Evolutionary conservation across 2,113 vertebrate genomes (phyloP).

Genomic region (Carassius auratus): DNA sequence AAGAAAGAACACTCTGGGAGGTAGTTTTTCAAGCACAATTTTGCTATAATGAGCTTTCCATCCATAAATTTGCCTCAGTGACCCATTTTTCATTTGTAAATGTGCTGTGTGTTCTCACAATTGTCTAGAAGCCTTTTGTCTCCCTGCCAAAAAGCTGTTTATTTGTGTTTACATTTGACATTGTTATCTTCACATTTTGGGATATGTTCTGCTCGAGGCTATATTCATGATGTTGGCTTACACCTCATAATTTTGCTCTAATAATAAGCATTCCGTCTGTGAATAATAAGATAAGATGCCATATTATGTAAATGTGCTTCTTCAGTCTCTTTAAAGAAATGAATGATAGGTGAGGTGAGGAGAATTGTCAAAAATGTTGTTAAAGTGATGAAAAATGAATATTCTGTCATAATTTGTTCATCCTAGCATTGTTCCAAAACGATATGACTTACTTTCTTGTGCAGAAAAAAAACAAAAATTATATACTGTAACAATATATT

Average conservation of each 20-base stretch:
- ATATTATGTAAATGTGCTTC: neutral
- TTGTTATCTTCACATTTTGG: slow-evolving; percentile 29
- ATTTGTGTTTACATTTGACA: slow-evolving; percentile 54
- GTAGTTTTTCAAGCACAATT: slow-evolving; percentile 66
- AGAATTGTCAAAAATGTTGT: neutral
- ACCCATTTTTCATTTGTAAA: slow-evolving; percentile 70
- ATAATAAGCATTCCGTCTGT: slow-evolving; percentile 36
- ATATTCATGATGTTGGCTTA: slow-evolving; percentile 29
- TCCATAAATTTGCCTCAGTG: slow-evolving; percentile 63
- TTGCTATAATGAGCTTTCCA: slow-evolving; percentile 68
- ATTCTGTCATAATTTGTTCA: neutral
- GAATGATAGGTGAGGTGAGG: slow-evolving; percentile 1
- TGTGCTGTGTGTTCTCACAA: slow-evolving; percentile 66
- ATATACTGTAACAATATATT: neutral
- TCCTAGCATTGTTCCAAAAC: neutral
- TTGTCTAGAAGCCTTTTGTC: slow-evolving; percentile 55
- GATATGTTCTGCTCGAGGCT: slow-evolving; percentile 27
- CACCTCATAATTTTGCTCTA: slow-evolving; percentile 30
- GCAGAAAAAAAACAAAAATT: too few species aligned
- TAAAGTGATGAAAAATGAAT: neutral
- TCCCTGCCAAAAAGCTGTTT: slow-evolving; percentile 47
- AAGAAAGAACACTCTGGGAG: slow-evolving; percentile 55
- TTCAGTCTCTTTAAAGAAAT: neutral
- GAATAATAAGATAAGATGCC: neutral
- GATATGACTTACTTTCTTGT: neutral